Percentiles rank a stretch among this genome's conserved stretches.
Conservation (phyloP, 2,888 invertebrate genomes). For the Eugnorisma glareosa region DNA sequence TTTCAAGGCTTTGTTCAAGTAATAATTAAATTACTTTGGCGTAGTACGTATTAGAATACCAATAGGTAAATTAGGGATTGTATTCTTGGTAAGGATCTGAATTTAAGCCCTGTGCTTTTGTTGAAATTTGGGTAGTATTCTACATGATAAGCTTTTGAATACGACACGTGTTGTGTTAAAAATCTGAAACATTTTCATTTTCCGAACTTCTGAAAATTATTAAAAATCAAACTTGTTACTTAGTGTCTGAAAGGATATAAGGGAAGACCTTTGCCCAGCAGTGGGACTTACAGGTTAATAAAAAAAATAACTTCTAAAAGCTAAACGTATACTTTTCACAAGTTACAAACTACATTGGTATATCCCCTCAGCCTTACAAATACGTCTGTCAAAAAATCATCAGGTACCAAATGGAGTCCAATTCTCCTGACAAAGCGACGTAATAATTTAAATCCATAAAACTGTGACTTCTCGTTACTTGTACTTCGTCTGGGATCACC, state of each 20-base stretch:
- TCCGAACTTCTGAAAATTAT: background rate
- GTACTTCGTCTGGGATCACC: constrained; percentile 56
- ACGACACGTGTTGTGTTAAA: background rate
- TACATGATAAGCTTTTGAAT: background rate
- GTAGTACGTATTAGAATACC: constrained; percentile 3
- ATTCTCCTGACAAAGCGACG: constrained; percentile 42
- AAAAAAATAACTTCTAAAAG: background rate
- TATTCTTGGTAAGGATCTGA: too few species aligned
- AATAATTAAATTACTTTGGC: constrained; percentile 19
- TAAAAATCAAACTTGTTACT: background rate
- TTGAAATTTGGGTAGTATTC: background rate
- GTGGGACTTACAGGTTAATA: background rate
- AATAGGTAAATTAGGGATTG: constrained; percentile 2
- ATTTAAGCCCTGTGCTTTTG: background rate
- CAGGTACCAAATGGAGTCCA: constrained; percentile 49
- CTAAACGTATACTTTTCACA: background rate
- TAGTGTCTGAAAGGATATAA: background rate
- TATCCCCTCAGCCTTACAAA: constrained; percentile 19
- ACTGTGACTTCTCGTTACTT: constrained; percentile 54
- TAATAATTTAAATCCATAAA: constrained; percentile 62
- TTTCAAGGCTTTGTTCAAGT: constrained; percentile 21
- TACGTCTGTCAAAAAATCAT: constrained; percentile 36
- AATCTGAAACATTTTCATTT: background rate
- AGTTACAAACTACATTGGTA: constrained; percentile 5
- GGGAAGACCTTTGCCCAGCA: background rate